These are phyloP conservation scores for Oxytorus armatus DNA, from an alignment of 2,888 invertebrate genomes.

Conservation along the genomic window DNA sequence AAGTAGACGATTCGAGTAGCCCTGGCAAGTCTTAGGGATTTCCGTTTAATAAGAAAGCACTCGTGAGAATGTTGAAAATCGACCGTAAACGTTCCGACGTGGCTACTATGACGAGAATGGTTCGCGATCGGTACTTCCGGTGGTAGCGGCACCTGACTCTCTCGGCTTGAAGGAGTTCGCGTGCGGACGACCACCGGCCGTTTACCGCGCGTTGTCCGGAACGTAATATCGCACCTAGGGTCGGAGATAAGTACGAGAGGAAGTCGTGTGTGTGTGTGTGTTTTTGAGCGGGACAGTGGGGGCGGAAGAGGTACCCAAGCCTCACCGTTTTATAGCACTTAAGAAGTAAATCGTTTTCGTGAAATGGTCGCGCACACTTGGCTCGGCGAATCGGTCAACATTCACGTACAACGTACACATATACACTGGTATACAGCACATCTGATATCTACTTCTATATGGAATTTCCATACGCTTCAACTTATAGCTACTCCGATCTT, in stretches of 20 bases:
- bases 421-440: conserved; percentile 1
- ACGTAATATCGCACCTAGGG: conserved; percentile 68
- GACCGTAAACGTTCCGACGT: conserved; percentile 66
- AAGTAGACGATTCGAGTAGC: conserved; percentile 43
- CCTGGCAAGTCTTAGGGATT: conserved; percentile 52
- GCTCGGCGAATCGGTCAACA: conserved; percentile 40
- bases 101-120: conserved; percentile 49
- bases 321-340: conserved; percentile 63
- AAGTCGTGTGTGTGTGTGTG: conserved; percentile 5
- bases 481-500: conserved; percentile 24
- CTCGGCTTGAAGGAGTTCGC: conserved; percentile 42
- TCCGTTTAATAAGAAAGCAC: conserved; percentile 67
- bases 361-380: conserved; percentile 57
- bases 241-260: conserved; percentile 37
- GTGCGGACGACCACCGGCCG: conserved; percentile 47
- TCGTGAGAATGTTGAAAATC: conserved; percentile 64
- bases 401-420: conserved; percentile 47
- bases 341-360: conserved; percentile 70
- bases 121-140: conserved; percentile 51
- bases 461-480: conserved; percentile 35
- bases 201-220: conserved; percentile 65
- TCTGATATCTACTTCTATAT: conserved; percentile 47
- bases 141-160: conserved; percentile 40
- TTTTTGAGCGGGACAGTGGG: neutral
- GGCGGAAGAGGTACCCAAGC: conserved; percentile 32